A percentile compares a stretch with the other conserved stretches of the same genome.
phyloP scores from a whole-genome alignment of 1,140 invertebrate species.

The Drosophila varians region DNA sequence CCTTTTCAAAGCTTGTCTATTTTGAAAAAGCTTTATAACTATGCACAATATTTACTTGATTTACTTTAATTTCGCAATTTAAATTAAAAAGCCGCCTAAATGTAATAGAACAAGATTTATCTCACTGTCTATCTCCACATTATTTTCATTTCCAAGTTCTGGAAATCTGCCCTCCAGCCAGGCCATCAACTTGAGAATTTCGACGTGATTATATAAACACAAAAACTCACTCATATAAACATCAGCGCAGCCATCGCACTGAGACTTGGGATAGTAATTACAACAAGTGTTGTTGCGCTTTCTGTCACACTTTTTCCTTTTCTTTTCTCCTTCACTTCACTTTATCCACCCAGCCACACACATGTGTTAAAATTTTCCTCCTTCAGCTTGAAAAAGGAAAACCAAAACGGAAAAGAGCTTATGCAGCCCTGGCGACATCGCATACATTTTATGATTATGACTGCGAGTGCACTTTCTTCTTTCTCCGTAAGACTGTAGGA shows the following conservation, averaged over 20 bases:
- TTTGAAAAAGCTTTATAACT: too few relatives aligned
- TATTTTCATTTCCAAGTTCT: neutral
- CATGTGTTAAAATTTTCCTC: constrained; percentile 8
- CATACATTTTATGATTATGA: constrained; percentile 81
- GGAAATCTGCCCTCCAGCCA: neutral
- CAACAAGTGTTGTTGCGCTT: constrained; percentile 60
- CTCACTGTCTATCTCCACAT: neutral
- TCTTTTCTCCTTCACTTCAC: neutral
- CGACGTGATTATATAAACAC: constrained; percentile 71
- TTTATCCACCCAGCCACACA: constrained; percentile 1
- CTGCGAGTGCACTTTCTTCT: constrained; percentile 33
- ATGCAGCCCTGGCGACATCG: constrained; percentile 56
- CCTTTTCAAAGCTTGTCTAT: too few relatives aligned
- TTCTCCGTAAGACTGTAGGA: constrained; percentile 22
- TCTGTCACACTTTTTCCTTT: neutral
- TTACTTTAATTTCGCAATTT: too few relatives aligned
- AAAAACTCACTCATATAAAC: constrained; percentile 70
- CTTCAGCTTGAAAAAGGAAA: constrained; percentile 20
- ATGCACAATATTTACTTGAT: too few relatives aligned
- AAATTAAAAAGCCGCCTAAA: too few relatives aligned
- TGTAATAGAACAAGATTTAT: too few relatives aligned
- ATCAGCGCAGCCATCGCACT: constrained; percentile 59
- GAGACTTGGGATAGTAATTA: constrained; percentile 65
- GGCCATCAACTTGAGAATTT: constrained; percentile 43
- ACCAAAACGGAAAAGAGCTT: constrained; percentile 1